Base-by-base conservation (phyloP, 2,797 vertebrate species). In the Amazona finschi region DNA sequence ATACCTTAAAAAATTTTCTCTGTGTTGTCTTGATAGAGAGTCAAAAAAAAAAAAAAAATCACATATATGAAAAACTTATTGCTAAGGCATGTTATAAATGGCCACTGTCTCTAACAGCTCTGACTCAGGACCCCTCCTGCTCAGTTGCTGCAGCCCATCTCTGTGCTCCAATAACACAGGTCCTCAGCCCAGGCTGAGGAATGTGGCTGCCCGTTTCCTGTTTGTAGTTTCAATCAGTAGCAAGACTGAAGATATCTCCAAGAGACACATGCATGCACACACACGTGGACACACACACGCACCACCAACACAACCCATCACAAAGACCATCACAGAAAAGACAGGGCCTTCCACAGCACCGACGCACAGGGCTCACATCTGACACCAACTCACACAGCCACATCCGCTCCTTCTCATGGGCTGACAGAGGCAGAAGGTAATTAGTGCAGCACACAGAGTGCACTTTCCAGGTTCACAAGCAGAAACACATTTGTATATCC, bases 321-420 rank as follows among this genome's bases (percentile, higher is more conserved):
- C 21, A 8, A 4, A 28, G 25, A 16, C 55, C 27, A 22, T 25
- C 0, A 0, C 15, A 57, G 25, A 24, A 4, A 30, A 46, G 15
- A 8, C 7, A 2, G 5, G 44, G 25, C 33, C 22, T 82, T 81
- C 53, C 50, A 36, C 17, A 65, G 2, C 9, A 36, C 13, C 5
- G n/a, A 39, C 6, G 3, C 28, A 16, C 4, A 46, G 52, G 19
- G 28, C 18, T 77, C 14, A 15, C 13, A 43, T 12, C 8, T 36
- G 16, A 18, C 6, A 21, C 15, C 50, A n/a, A 8, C 5, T 15
- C 12, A 50, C 30, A 36, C 15, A 84, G 10, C 2, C 25, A 71
- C 0, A 1, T 52, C 8, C 2, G 6, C 17, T 31, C 13, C 25
- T 46, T 22, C 25, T 22, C 22, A 9, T 33, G 33, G 28, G 1